Conservation (phyloP, 2,888 invertebrate species). For the Pyrocoelia pectoralis region DNA sequence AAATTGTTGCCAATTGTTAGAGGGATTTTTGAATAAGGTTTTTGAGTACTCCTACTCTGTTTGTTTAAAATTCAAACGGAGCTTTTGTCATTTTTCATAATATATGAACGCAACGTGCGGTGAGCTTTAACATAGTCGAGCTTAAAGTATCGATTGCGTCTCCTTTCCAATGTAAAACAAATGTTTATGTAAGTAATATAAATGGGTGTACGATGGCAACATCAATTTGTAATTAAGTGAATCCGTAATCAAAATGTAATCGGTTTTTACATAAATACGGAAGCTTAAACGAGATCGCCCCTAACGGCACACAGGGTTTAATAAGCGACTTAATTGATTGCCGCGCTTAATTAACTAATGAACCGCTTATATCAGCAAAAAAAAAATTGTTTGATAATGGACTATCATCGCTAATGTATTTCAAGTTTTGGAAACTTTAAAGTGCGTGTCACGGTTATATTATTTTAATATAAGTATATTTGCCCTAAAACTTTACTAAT, state of each 20-base stretch:
- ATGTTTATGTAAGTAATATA: background rate
- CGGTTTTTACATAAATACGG: constrained; percentile 18
- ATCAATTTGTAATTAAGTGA: constrained; percentile 15
- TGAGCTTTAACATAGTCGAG: constrained; percentile 11
- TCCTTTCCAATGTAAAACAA: constrained; percentile 7
- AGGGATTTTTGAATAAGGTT: constrained; percentile 12
- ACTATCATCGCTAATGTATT: constrained; percentile 27
- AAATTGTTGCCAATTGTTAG: constrained; percentile 15
- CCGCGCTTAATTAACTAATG: constrained; percentile 38
- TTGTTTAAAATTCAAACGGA: constrained; percentile 27
- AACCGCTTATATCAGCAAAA: constrained; percentile 30
- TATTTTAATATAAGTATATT: no score
- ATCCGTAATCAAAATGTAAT: constrained; percentile 24
- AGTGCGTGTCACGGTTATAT: no score
- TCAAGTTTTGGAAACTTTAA: constrained; percentile 13
- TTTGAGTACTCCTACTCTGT: constrained; percentile 20
- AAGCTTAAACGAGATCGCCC: constrained; percentile 14
- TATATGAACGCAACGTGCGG: constrained; percentile 19
- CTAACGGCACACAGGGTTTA: constrained; percentile 29
- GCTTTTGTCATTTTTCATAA: constrained; percentile 27
- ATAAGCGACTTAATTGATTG: constrained; percentile 42
- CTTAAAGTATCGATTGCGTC: background rate
- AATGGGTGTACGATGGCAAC: background rate
- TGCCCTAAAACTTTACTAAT: no score
- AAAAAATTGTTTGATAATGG: constrained; percentile 32